Percentiles rank a stretch among this genome's conserved stretches.
Conservation (phyloP, 2,888 invertebrate species). For the Macrophya alboannulata region DNA sequence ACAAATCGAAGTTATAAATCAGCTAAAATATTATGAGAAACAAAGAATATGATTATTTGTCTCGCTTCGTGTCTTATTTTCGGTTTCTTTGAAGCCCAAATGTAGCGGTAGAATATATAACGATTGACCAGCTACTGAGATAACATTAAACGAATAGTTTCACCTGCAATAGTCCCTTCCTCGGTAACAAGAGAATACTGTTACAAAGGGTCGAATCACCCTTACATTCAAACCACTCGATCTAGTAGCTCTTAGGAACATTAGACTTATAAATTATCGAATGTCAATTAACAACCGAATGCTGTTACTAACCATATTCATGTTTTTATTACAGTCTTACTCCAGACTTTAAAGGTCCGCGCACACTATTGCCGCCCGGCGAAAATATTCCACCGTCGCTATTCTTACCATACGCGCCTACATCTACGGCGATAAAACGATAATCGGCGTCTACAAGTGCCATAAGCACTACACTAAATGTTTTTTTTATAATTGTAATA, state of each 20-base stretch:
- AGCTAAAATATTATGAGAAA: too few species aligned
- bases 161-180: too few species aligned
- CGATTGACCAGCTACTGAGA: too few species aligned
- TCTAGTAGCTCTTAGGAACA: not conserved
- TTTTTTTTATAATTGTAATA: constrained; percentile 62
- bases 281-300: not conserved
- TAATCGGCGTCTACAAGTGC: constrained; percentile 60
- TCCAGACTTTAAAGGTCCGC: not conserved
- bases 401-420: constrained; percentile 59
- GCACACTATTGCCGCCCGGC: too few species aligned
- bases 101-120: too few species aligned
- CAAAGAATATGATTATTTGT: too few species aligned
- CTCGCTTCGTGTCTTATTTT: too few species aligned
- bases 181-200: too few species aligned
- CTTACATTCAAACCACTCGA: not conserved
- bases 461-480: constrained; percentile 59
- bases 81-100: too few species aligned
- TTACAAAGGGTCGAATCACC: too few species aligned
- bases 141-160: too few species aligned
- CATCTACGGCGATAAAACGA: constrained; percentile 58
- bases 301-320: not conserved
- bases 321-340: not conserved
- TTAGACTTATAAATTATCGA: not conserved
- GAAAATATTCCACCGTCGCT: constrained; percentile 59
- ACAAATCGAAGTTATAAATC: too few species aligned